phyloP scores from a whole-genome alignment of 2,888 invertebrate genomes.

The Panzeria rudis region DNA sequence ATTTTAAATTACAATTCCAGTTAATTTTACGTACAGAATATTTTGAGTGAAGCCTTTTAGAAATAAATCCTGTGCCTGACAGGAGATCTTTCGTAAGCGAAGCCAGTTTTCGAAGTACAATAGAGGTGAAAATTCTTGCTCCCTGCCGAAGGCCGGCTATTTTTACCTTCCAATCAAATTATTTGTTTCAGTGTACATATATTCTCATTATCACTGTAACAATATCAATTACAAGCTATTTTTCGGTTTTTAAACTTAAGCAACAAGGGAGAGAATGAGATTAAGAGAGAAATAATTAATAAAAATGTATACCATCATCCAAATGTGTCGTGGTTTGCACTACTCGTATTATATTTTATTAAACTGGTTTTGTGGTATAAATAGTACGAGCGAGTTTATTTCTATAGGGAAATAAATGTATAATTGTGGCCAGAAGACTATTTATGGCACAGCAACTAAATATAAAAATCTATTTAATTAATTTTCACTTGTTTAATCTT shows the following conservation, averaged over 20 bases:
- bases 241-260: constrained; percentile 60
- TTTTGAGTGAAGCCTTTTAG: too few relatives aligned
- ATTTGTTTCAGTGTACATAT: constrained; percentile 49
- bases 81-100: not conserved
- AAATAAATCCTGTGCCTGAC: too few relatives aligned
- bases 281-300: constrained; percentile 33
- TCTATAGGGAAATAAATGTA: constrained; percentile 56
- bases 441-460: constrained; percentile 52
- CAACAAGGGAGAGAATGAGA: constrained; percentile 21
- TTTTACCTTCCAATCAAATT: too few relatives aligned
- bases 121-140: too few relatives aligned
- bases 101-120: not conserved
- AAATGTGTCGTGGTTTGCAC: constrained; percentile 13
- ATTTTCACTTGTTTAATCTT: constrained; percentile 67
- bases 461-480: constrained; percentile 56
- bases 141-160: too few relatives aligned
- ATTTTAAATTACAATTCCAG: too few relatives aligned
- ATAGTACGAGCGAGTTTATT: not conserved
- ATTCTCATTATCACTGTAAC: constrained; percentile 56
- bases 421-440: constrained; percentile 52
- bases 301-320: not conserved
- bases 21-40: too few relatives aligned
- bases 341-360: constrained; percentile 11
- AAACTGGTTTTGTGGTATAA: constrained; percentile 44
- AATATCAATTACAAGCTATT: constrained; percentile 66